Evolutionary conservation across 35 echinoderm and acorn worm species (phyloP), one percentile per base, ranked within the genome.

Genomic region (Apostichopus parvimensis): DNA sequence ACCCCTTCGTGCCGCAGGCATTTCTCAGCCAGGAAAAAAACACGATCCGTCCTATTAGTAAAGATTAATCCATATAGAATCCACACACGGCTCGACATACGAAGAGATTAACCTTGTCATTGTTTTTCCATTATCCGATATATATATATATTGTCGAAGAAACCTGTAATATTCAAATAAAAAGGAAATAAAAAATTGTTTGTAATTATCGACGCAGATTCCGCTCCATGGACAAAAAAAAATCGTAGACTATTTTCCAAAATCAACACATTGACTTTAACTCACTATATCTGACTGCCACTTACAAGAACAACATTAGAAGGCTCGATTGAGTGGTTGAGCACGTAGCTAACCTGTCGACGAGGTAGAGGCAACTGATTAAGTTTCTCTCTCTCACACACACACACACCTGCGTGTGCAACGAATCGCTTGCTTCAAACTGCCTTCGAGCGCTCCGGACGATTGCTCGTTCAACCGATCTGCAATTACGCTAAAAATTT

Each of bases 1-100:
- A 20, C 97, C 97, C 91, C 93, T 83, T 54, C 95, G 66, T 82
- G 91, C 87, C 68, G 90, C 92, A 22, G 97, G 97, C 97, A 99
- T 99, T 55, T 58, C 61, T 84, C 81, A 52, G 57, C 54, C 57
- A 56, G 34, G 34, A 45, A 54, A 55, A 55, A 59, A 84, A 84
- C 14, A 54, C 81, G 81, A 84, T 54, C 52, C 9, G 6, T 55
- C n/a, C n/a, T 59, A 59, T 12, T 84, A 82, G 62, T 72, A 25
- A 52, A 28, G n/a, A 88, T 88, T 88, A 88, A 88, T 88, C 86
- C 86, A 88, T 73, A 88, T 88, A 88, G 86, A 88, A 72, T 88
- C 86, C 86, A 88, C 60, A 53, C 60, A 54, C 23, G 23, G 23
- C 34, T 53, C 86, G 86, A 88, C 22, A 75, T 22, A 54, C 25